Percentiles rank a stretch among this genome's conserved stretches.
Evolutionary conservation across 1,140 invertebrate species (phyloP).

Genomic region (Pentalonia nigronervosa): DNA sequence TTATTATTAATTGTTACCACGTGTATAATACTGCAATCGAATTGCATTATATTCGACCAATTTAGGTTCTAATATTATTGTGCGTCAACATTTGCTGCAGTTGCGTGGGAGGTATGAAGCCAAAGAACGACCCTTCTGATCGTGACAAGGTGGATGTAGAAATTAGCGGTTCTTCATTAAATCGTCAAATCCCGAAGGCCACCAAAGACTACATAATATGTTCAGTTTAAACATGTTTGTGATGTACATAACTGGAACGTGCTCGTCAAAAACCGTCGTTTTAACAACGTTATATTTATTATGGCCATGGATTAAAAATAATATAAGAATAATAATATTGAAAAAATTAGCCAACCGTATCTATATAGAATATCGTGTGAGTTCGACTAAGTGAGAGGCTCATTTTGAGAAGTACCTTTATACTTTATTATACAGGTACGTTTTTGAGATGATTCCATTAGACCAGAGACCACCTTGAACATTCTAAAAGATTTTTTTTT

Average conservation of each 20-base stretch:
- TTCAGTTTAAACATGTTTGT: neutral
- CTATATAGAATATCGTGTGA: neutral
- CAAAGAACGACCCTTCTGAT: neutral
- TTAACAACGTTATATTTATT: neutral
- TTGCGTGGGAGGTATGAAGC: neutral
- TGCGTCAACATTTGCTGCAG: neutral
- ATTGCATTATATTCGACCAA: neutral
- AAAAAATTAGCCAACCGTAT: slow-evolving; percentile 22
- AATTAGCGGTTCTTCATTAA: neutral
- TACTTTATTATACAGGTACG: neutral
- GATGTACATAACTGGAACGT: neutral
- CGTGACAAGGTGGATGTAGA: neutral
- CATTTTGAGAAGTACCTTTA: neutral
- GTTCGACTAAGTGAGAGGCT: neutral
- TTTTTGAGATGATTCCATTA: slow-evolving; percentile 8
- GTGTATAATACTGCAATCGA: neutral
- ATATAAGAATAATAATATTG: neutral
- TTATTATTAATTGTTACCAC: neutral
- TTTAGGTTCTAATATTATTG: neutral
- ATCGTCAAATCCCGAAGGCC: neutral
- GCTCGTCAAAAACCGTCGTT: neutral
- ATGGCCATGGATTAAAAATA: neutral
- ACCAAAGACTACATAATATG: neutral
- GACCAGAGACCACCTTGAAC: slow-evolving; percentile 17
- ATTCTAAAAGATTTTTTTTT: slow-evolving; percentile 30